Conservation (phyloP, 2,113 vertebrate species). For the Nestor notabilis region DNA sequence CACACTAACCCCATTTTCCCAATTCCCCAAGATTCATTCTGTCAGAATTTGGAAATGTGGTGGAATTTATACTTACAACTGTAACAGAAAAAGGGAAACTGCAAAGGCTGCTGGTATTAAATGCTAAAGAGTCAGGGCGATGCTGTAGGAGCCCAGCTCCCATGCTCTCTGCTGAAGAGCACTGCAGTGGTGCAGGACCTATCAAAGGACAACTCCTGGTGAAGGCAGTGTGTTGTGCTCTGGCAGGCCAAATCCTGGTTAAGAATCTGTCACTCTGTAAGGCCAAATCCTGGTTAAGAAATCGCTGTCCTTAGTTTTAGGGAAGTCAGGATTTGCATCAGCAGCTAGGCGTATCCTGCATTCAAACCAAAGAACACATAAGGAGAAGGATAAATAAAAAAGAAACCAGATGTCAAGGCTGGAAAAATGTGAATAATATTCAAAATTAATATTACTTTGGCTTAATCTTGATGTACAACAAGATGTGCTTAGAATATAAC, state of each 20-base stretch:
- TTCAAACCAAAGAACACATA: neutral
- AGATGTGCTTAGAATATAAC: neutral
- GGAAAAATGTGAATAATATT: neutral
- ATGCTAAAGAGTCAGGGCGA: neutral
- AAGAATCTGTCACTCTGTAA: neutral
- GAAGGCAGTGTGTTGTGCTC: neutral
- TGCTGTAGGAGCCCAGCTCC: neutral
- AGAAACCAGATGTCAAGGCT: neutral
- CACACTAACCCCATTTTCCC: slow-evolving; percentile 52
- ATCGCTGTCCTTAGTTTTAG: neutral
- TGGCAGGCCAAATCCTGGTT: neutral
- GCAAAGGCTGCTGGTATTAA: slow-evolving; percentile 24
- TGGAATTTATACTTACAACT: slow-evolving; percentile 49
- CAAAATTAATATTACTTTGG: neutral
- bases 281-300: neutral
- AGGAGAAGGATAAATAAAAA: neutral
- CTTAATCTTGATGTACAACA: neutral
- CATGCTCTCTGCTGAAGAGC: neutral
- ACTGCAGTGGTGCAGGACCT: neutral
- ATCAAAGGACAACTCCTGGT: neutral
- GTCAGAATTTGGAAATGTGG: slow-evolving; percentile 67
- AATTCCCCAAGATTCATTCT: slow-evolving; percentile 65
- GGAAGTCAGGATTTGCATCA: neutral
- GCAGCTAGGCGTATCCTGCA: neutral
- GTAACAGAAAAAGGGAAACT: neutral